phyloP scores from a whole-genome alignment of 2,888 invertebrate species.

The Brassicogethes aeneus region DNA sequence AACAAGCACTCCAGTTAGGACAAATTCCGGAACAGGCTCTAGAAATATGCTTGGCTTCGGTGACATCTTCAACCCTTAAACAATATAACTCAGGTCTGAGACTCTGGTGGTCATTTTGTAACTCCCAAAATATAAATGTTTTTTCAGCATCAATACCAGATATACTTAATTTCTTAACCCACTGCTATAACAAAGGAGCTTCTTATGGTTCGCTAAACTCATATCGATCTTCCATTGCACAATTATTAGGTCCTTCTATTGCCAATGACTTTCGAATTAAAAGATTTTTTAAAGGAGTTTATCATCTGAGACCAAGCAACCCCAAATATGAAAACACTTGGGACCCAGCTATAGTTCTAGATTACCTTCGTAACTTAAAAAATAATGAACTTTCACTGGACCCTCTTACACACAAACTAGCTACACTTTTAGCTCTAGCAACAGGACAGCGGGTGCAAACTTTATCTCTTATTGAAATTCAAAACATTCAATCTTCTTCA shows the following conservation, averaged over 20 bases:
- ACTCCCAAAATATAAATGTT: too few relatives aligned
- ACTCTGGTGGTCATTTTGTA: slow-evolving; percentile 8
- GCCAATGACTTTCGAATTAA: slow-evolving; percentile 10
- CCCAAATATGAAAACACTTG: slow-evolving; percentile 8
- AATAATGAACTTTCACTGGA: slow-evolving; percentile 6
- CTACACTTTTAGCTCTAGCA: slow-evolving; percentile 6
- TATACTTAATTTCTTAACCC: slow-evolving; percentile 5
- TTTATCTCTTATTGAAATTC: slow-evolving; percentile 7
- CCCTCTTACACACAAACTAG: slow-evolving; percentile 7
- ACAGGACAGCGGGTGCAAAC: slow-evolving; percentile 10
- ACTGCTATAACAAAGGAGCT: slow-evolving; percentile 5
- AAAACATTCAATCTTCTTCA: slow-evolving; percentile 3
- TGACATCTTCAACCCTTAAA: slow-evolving; percentile 4
- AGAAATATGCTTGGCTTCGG: slow-evolving; percentile 4
- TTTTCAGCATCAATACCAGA: slow-evolving; percentile 3
- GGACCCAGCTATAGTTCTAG: slow-evolving; percentile 9
- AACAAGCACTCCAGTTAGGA: slow-evolving; percentile 2
- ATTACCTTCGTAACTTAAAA: slow-evolving; percentile 3
- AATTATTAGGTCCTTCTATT: slow-evolving; percentile 8
- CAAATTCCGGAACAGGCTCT: not conserved
- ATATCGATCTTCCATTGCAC: slow-evolving; percentile 10
- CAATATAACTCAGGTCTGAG: slow-evolving; percentile 5
- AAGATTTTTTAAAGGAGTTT: slow-evolving; percentile 12
- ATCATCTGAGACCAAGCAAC: slow-evolving; percentile 4
- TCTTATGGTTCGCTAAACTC: slow-evolving; percentile 9